These are phyloP conservation scores for Scaptomyza graminum DNA, from an alignment of 1,140 invertebrate genomes.

Conservation along the genomic window DNA sequence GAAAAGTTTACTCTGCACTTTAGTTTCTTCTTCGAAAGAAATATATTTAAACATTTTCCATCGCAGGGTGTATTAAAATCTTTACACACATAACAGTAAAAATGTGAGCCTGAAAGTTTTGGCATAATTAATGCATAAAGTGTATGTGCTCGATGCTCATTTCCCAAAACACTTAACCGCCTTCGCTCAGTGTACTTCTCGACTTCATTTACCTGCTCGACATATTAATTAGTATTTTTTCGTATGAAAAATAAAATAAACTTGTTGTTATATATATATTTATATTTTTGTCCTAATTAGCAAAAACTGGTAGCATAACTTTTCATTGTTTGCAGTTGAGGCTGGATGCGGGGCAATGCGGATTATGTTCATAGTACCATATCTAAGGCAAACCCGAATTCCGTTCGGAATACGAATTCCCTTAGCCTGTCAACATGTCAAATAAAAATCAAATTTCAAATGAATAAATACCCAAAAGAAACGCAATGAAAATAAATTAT, in stretches of 20 bases:
- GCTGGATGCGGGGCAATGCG: background rate
- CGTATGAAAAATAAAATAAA: constrained; percentile 33
- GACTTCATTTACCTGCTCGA: constrained; percentile 59
- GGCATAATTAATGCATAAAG: constrained; percentile 76
- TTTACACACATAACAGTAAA: background rate
- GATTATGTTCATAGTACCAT: background rate
- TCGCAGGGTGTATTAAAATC: background rate
- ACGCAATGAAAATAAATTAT: constrained; percentile 82
- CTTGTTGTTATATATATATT: too few species aligned
- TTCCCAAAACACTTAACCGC: constrained; percentile 29
- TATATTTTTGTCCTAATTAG: constrained; percentile 50
- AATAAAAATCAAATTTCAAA: constrained; percentile 82
- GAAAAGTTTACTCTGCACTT: too few species aligned
- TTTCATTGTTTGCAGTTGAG: constrained; percentile 32
- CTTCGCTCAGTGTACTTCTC: background rate
- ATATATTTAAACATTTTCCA: background rate
- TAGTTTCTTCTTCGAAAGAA: background rate
- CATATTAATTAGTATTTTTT: constrained; percentile 80
- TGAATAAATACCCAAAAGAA: constrained; percentile 68
- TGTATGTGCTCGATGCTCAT: constrained; percentile 54
- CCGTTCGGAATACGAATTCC: constrained; percentile 35
- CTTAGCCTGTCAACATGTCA: constrained; percentile 72
- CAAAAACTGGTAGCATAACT: constrained; percentile 45
- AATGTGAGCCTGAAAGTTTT: constrained; percentile 57
- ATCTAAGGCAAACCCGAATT: constrained; percentile 14